Evolutionary conservation across 2,888 invertebrate species (phyloP).

Genomic region (Pterostichus niger): DNA sequence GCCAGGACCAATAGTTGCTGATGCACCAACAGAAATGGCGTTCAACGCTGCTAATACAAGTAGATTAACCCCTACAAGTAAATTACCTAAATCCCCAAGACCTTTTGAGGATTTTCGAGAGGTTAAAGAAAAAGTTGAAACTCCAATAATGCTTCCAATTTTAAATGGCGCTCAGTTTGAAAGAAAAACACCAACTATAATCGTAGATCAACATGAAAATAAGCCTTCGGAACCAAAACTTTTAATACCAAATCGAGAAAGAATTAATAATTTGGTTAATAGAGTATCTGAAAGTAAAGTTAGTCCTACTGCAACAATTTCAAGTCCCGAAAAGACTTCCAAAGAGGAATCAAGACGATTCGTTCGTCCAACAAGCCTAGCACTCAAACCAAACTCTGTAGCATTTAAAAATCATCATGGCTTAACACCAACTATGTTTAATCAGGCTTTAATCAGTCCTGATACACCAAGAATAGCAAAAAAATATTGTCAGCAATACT

Average conservation of each 20-base stretch:
- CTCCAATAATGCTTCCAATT: background rate
- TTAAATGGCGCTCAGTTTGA: conserved; percentile 26
- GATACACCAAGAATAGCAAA: conserved; percentile 95
- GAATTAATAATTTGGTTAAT: conserved; percentile 68
- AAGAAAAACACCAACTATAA: conserved; percentile 57
- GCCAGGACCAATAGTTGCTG: conserved; percentile 85
- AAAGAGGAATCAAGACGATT: conserved; percentile 83
- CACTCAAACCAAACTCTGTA: conserved; percentile 91
- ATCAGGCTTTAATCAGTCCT: conserved; percentile 91
- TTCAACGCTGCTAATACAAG: background rate
- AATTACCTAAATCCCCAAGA: conserved; percentile 50
- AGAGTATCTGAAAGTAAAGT: conserved; percentile 42
- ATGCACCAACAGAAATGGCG: conserved; percentile 45
- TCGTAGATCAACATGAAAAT: conserved; percentile 57
- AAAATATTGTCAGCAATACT: conserved; percentile 91
- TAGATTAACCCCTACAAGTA: conserved; percentile 12
- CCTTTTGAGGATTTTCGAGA: conserved; percentile 45
- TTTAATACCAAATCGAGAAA: conserved; percentile 54
- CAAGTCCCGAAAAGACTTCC: conserved; percentile 71
- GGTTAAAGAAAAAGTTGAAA: conserved; percentile 40
- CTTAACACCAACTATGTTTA: conserved; percentile 89
- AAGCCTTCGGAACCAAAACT: conserved; percentile 42
- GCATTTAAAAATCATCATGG: conserved; percentile 90
- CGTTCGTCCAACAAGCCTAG: conserved; percentile 89
- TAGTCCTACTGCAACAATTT: conserved; percentile 74